phyloP scores from a whole-genome alignment of 2,113 vertebrate species.

The Salvelinus sp. region DNA sequence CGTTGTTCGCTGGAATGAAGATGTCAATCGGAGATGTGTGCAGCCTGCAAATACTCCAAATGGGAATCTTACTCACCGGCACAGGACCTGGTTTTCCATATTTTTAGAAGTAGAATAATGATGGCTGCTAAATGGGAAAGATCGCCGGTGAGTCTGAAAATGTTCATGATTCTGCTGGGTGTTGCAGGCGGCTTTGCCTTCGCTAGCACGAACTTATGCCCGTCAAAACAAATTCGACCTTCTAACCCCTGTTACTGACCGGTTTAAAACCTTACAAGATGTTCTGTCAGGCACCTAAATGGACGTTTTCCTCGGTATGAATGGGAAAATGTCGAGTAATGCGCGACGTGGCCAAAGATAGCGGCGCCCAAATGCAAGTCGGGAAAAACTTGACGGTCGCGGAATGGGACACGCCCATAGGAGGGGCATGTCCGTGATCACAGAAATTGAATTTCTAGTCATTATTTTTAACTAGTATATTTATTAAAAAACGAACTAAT shows the following conservation, averaged over 20 bases:
- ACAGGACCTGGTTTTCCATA: constrained; percentile 96
- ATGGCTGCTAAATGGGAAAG: constrained; percentile 96
- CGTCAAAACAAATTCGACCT: neutral
- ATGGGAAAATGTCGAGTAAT: constrained; percentile 88
- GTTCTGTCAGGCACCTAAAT: neutral
- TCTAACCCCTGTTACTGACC: neutral
- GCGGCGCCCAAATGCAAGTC: constrained; percentile 70
- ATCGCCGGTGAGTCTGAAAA: constrained; percentile 94
- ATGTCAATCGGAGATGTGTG: neutral
- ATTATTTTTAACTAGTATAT: no score
- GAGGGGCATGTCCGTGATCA: no score
- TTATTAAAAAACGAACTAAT: no score
- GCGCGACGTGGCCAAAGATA: constrained; percentile 88
- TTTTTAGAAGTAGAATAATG: constrained; percentile 96
- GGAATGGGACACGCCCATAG: no score
- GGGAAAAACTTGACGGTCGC: constrained; percentile 53
- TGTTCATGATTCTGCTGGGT: constrained; percentile 82
- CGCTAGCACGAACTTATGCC: neutral
- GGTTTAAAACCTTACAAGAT: neutral
- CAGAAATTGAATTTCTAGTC: no score
- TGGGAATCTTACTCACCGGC: constrained; percentile 80
- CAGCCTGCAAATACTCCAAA: neutral
- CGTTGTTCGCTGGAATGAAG: no score
- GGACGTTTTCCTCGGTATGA: constrained; percentile 25
- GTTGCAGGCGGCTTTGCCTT: neutral